Evolutionary conservation across 2,113 vertebrate genomes (phyloP), one percentile per base, ranked within the genome.

Genomic region (Eulemur macaco): DNA sequence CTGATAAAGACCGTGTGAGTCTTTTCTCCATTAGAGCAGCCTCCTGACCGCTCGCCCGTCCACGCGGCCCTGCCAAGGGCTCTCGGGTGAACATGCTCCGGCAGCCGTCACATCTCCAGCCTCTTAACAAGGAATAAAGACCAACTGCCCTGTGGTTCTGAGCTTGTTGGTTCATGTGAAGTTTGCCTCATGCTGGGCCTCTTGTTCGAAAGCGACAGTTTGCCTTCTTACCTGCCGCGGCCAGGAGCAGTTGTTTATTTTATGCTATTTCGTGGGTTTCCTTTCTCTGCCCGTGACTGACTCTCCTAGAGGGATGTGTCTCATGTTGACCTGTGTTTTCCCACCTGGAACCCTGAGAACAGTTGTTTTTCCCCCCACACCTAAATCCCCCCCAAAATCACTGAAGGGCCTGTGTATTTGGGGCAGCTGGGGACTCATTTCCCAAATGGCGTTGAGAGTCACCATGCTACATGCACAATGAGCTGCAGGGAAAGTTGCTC

Each of bases 1-100:
- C 98, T 99, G 95, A 98, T 98, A 97, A 98, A 97, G 97, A 95
- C 98, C 93, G 94, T 98, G 94, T 96, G 93, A 95, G 89, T 97
- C 96, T 96, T 94, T 96, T 97, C 97, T 98, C 98, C 97, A 68
- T 96, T 88, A 94, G 92, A 97, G 12, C 77, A 50, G 91, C 95
- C 89, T 6, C 27, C 54, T 52, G 0, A 20, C 86, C 93, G 6
- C 89, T 42, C 71, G 89, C 92, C 82, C 68, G 73, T 83, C 81
- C 1, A 3, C 54, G 11, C 13, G 23, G 89, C 18, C 52, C 93
- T 96, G 95, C 9, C 15, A 23, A 15, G 56, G 77, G 89, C 66
- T 68, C 89, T 73, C 86, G 42, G 89, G 95, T 71, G 80, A 56
- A 60, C 37, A 0, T 0, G 0, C 6, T 1, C 10, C 60, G 12